Evolutionary conservation across 2,113 vertebrate species (phyloP).

Genomic region (Phylloscopus trochiloides): DNA sequence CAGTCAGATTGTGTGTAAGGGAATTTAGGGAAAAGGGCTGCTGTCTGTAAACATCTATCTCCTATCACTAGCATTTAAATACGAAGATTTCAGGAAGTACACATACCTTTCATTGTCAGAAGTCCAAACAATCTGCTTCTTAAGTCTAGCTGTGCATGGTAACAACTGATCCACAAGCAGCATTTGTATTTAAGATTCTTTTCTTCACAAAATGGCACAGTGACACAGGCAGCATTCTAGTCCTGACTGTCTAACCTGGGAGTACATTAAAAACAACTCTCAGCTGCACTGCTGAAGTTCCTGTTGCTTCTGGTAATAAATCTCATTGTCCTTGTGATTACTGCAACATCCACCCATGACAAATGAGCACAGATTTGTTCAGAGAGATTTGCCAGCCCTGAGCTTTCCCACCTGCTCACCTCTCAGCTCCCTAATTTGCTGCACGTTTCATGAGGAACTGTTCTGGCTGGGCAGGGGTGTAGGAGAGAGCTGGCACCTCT

Average conservation of each 20-base stretch:
- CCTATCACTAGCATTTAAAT: neutral
- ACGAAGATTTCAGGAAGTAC: neutral
- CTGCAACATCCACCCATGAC: neutral
- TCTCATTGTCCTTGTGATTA: constrained; percentile 9
- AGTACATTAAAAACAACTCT: neutral
- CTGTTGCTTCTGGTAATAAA: constrained; percentile 1
- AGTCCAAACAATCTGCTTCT: neutral
- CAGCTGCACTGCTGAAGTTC: neutral
- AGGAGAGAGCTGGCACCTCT: neutral
- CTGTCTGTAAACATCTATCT: neutral
- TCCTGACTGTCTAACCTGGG: neutral
- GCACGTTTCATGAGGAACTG: neutral
- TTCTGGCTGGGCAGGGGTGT: neutral
- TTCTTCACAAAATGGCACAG: neutral
- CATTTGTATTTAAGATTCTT: neutral
- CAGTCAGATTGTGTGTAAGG: neutral
- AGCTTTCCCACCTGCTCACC: neutral
- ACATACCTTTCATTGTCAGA: neutral
- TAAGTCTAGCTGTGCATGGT: neutral
- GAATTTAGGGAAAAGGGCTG: neutral
- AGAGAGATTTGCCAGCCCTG: neutral
- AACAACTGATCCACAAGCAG: neutral
- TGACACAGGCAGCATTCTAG: neutral
- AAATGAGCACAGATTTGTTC: neutral
- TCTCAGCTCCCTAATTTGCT: neutral